These are phyloP conservation scores for Eumacrocentrus americanus DNA, from an alignment of 2,888 invertebrate genomes.

Conservation along the genomic window DNA sequence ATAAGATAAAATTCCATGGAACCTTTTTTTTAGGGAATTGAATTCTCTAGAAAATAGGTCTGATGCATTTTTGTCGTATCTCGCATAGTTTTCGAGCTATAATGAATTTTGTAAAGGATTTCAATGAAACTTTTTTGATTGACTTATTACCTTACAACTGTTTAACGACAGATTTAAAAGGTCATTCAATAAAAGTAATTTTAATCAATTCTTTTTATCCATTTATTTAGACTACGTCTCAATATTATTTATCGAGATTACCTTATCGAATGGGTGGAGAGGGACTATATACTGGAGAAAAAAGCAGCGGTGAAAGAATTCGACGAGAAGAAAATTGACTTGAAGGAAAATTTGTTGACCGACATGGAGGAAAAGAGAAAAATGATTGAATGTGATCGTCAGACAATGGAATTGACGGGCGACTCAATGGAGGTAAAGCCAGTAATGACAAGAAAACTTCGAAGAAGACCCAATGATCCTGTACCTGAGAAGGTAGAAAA, in stretches of 20 bases:
- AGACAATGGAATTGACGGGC: constrained; percentile 87
- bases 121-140: too few species aligned
- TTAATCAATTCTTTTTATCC: too few species aligned
- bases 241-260: constrained; percentile 81
- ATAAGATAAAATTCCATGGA: too few species aligned
- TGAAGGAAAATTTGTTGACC: constrained; percentile 84
- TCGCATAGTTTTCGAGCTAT: too few species aligned
- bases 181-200: too few species aligned
- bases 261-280: constrained; percentile 84
- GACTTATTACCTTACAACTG: too few species aligned
- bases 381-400: constrained; percentile 85
- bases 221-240: constrained; percentile 64
- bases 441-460: constrained; percentile 90
- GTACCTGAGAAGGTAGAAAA: constrained; percentile 86
- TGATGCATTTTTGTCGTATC: too few species aligned
- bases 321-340: constrained; percentile 92
- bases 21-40: too few species aligned
- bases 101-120: too few species aligned
- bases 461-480: constrained; percentile 93
- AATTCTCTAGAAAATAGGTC: too few species aligned
- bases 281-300: constrained; percentile 86
- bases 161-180: too few species aligned
- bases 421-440: constrained; percentile 84
- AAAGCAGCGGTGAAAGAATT: constrained; percentile 89
- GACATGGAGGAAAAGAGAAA: constrained; percentile 94